These are phyloP conservation scores for Notocelia uddmanniana DNA, from an alignment of 2,888 invertebrate genomes.

Conservation along the genomic window DNA sequence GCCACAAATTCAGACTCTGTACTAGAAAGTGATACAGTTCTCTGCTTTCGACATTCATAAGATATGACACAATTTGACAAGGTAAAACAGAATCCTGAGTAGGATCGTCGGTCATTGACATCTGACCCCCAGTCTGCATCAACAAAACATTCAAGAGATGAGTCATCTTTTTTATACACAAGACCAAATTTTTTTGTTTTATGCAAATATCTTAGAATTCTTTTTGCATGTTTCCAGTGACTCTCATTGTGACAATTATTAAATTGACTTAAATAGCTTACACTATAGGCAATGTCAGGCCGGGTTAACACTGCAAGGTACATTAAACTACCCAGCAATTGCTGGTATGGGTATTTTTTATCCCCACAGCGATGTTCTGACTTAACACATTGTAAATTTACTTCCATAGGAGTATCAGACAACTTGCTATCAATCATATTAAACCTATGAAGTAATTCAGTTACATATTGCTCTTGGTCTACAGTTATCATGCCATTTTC, in stretches of 20 bases:
- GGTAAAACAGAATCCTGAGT: constrained; percentile 33
- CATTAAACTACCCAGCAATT: constrained; percentile 20
- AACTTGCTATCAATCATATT: constrained; percentile 43
- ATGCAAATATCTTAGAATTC: constrained; percentile 20
- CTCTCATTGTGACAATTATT: constrained; percentile 40
- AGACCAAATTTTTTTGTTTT: constrained; percentile 12
- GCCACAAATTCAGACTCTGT: constrained; percentile 37
- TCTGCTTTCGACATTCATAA: constrained; percentile 38
- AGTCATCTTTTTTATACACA: constrained; percentile 1
- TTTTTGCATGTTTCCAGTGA: constrained; percentile 25
- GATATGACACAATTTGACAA: constrained; percentile 33
- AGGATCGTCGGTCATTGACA: constrained; percentile 31
- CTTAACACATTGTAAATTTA: constrained; percentile 46
- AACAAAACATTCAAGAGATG: not conserved
- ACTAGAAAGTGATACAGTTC: constrained; percentile 3
- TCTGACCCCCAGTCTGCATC: constrained; percentile 44
- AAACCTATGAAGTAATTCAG: constrained; percentile 47
- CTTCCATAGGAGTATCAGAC: constrained; percentile 48
- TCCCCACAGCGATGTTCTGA: not conserved
- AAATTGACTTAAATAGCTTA: constrained; percentile 43
- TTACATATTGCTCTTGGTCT: too few species aligned
- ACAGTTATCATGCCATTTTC: too few species aligned
- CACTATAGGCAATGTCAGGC: constrained; percentile 44
- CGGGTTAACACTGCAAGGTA: constrained; percentile 27
- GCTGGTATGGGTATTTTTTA: constrained; percentile 14